Base-by-base conservation (phyloP, 2,797 vertebrate genomes). In the Clarias fuscus region DNA sequence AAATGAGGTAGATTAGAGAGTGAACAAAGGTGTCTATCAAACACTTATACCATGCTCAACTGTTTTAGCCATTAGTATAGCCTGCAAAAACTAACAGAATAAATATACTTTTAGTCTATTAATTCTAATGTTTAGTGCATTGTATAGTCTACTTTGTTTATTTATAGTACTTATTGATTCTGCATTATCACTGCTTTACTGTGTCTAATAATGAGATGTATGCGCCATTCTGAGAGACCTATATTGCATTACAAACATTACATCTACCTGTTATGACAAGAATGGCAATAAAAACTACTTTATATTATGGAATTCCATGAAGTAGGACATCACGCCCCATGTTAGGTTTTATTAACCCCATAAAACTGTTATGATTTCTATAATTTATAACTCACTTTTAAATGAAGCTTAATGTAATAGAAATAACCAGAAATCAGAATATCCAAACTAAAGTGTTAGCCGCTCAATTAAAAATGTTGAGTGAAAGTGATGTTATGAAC, bases 1-100 rank as follows among this genome's bases (percentile, higher is more conserved):
- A 87, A 71, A 87, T 75, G 81, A 86, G 71, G 70, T 76, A 83
- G 81, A 86, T 82, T 82, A 82, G 78, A 72, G 30, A 83, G 61
- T 75, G 68, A 75, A 86, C 72, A 24, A 83, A 88, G 3, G 30
- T 22, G 22, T 70, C 83, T 33, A 53, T 20, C 83, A 71, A 78
- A 81, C 43, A 56, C 14, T n/a, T 53, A 53, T 22, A 82, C 37
- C 0, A 70, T 56, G 80, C 86, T 86, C 65, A 59, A 78, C 70
- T n/a, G 7, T 40, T 62, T 37, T 15, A 84, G 43, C 62, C 84
- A 84, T 87, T 73, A 86, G 53, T 56, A 33, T 78, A 87, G 37
- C 61, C 18, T 73, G 72, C 5, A 58, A 70, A 40, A 85, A 68
- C n/a, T 22, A 67, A 62, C 62, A 40, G 27, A 70, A 61, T 37